Evolutionary conservation across 2,797 vertebrate species (phyloP).

Genomic region (Florisuga fusca): DNA sequence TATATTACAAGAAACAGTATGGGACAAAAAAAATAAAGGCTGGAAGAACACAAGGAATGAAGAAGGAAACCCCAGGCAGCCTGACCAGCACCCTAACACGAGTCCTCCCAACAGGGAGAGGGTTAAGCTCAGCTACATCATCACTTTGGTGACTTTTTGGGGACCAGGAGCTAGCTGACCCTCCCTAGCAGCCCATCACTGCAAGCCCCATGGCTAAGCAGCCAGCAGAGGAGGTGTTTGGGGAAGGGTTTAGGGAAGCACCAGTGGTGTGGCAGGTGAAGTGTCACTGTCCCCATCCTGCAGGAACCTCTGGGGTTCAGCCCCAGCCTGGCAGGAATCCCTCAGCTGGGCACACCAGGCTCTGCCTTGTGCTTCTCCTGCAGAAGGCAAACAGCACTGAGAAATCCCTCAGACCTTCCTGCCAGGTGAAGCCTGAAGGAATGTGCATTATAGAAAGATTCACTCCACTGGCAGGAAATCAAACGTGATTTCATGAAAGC

Average conservation of each 20-base stretch:
- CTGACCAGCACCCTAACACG: background rate
- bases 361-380: background rate
- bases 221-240: accelerated
- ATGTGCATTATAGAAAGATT: slow-evolving; percentile 29
- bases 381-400: background rate
- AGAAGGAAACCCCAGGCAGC: background rate
- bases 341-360: background rate
- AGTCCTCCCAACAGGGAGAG: background rate
- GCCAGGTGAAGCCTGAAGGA: slow-evolving; percentile 32
- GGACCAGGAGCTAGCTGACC: background rate
- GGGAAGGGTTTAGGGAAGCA: background rate
- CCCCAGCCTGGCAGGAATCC: background rate
- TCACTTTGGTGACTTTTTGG: background rate
- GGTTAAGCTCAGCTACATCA: background rate
- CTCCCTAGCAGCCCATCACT: background rate
- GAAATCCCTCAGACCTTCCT: slow-evolving; percentile 17
- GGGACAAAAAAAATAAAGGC: background rate
- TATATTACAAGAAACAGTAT: background rate
- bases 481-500: slow-evolving; percentile 32
- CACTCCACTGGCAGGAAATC: slow-evolving; percentile 51
- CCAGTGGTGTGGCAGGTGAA: background rate
- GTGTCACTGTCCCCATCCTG: background rate
- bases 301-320: too few relatives aligned
- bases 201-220: background rate
- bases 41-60: background rate